Percentiles rank a stretch among this genome's conserved stretches.
Evolutionary conservation across 2,113 vertebrate genomes (phyloP).

Genomic region (Macrotus californicus): DNA sequence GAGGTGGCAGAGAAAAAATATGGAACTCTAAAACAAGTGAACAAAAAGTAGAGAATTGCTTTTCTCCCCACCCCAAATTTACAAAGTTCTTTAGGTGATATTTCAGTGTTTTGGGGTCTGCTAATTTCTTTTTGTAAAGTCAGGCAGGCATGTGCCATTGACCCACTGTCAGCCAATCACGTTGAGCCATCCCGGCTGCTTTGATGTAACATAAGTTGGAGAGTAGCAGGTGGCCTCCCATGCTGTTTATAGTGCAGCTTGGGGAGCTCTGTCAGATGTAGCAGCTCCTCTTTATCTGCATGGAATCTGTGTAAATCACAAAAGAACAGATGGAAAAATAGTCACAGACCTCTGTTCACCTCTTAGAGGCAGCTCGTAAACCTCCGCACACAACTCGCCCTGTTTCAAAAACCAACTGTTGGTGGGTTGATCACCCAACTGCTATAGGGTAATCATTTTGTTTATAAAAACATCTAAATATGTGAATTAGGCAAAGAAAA

Average conservation of each 20-base stretch:
- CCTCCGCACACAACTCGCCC: neutral
- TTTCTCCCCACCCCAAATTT: constrained; percentile 32
- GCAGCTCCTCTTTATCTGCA: constrained; percentile 77
- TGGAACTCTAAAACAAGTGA: neutral
- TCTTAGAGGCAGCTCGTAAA: constrained; percentile 69
- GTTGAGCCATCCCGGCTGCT: constrained; percentile 41
- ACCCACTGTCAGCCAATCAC: constrained; percentile 67
- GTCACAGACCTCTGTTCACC: constrained; percentile 58
- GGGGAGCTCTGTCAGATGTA: constrained; percentile 77
- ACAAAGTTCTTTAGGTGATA: neutral
- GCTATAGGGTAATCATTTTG: constrained; percentile 31
- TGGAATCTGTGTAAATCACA: constrained; percentile 79
- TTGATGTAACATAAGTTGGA: constrained; percentile 78
- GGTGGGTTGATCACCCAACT: constrained; percentile 46
- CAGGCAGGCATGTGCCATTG: constrained; percentile 32
- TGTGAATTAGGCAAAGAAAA: constrained; percentile 48
- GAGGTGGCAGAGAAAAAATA: neutral
- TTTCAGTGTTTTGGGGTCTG: neutral
- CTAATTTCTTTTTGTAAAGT: constrained; percentile 26
- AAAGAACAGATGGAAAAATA: constrained; percentile 78
- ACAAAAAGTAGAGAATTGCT: neutral
- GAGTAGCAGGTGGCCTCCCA: constrained; percentile 80
- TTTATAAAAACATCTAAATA: constrained; percentile 54
- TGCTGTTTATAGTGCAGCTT: constrained; percentile 75
- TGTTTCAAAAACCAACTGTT: constrained; percentile 1